These are phyloP conservation scores for Endotricha flammealis DNA, from an alignment of 2,888 invertebrate genomes.

Conservation along the genomic window DNA sequence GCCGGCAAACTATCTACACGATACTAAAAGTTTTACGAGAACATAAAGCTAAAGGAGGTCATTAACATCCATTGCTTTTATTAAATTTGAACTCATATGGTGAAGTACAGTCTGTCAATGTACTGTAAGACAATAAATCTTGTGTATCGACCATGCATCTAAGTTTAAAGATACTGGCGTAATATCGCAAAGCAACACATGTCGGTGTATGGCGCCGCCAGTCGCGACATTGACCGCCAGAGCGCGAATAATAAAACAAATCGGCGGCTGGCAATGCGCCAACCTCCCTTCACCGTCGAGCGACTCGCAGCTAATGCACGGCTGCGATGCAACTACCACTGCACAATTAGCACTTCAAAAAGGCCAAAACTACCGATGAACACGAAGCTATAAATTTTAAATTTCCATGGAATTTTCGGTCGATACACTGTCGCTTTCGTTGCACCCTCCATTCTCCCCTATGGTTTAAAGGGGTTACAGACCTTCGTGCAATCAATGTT, in stretches of 20 bases:
- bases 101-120: conserved; percentile 6
- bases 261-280: conserved; percentile 68
- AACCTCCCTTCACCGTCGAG: conserved; percentile 64
- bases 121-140: conserved; percentile 12
- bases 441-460: conserved; percentile 38
- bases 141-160: conserved; percentile 8
- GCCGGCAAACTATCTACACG: background rate
- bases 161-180: conserved; percentile 32
- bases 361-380: conserved; percentile 29
- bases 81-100: conserved; percentile 4
- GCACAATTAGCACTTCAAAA: conserved; percentile 19
- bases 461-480: conserved; percentile 34
- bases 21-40: conserved; percentile 6
- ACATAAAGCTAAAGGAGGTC: conserved; percentile 8
- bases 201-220: conserved; percentile 55
- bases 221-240: conserved; percentile 76
- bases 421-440: conserved; percentile 36
- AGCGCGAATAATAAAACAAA: conserved; percentile 72
- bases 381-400: conserved; percentile 6
- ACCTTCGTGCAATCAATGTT: conserved; percentile 14
- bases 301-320: conserved; percentile 38
- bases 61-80: conserved; percentile 1
- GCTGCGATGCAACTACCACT: conserved; percentile 32
- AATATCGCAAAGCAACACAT: conserved; percentile 51
- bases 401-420: conserved; percentile 6